Evolutionary conservation across 2,113 vertebrate species (phyloP), one percentile per base, ranked within the genome.

Genomic region (Seriola aureovittata): DNA sequence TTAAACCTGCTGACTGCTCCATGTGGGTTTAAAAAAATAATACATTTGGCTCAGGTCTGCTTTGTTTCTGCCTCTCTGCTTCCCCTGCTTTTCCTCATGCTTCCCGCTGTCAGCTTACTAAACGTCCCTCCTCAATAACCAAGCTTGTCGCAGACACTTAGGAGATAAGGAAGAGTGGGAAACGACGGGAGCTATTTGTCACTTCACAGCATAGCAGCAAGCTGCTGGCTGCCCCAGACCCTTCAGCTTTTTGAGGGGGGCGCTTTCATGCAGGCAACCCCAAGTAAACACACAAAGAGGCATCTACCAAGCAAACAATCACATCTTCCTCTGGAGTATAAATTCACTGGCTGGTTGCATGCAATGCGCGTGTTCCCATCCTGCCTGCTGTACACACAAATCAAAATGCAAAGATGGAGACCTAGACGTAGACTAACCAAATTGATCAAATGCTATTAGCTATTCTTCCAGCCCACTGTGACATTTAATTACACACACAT

Each of bases 401-500:
- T 83, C 66, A 57, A 54, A 72, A 89, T 72, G 59, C 65, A 70
- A 68, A 73, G 52, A 74, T 23, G 76, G 71, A 78, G 23, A 46
- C 12, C 34, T 6, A 5, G 4, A 59, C 34, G 62, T 2, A 69
- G 74, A 52, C 62, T 38, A 71, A 71, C 42, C 23, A 69, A 72
- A 80, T 55, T 81, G 82, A 87, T 86, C 66, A 50, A 82, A 82
- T 42, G 66, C 79, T 78, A 65, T 84, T 77, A 84, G 81, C 72
- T 62, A 84, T 92, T 85, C 88, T 82, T 55, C 71, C 54, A 80
- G 81, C 48, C 50, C 4, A n/a, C 25, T n/a, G 6, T 89, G 86
- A 86, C 90, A 90, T 90, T 91, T 90, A 87, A 91, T 90, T 84
- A 91, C 36, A 5, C 65, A 65, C 34, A 64, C 57, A 69, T 8